Percentiles rank a stretch among this genome's conserved stretches.
Evolutionary conservation across 2,113 vertebrate species (phyloP).

Genomic region (Corvus cornix): DNA sequence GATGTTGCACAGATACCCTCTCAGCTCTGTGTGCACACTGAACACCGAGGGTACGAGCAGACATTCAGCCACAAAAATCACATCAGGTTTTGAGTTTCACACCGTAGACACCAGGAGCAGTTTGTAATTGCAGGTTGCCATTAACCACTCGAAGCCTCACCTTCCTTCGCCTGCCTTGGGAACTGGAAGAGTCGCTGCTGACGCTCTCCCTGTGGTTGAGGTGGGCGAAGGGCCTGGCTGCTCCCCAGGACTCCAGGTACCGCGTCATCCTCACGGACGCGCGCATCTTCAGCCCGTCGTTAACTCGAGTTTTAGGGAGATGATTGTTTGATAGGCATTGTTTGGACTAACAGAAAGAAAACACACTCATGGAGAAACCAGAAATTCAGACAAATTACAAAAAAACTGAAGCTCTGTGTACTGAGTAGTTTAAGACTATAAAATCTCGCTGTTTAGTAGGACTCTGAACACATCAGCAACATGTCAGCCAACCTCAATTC

Average conservation of each 20-base stretch:
- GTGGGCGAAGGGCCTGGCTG: conserved; percentile 93
- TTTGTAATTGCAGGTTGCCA: background rate
- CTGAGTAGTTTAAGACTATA: background rate
- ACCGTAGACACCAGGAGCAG: accelerated
- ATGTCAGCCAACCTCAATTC: background rate
- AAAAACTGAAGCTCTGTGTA: background rate
- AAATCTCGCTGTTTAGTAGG: background rate
- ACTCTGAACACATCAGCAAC: background rate
- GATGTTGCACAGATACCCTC: background rate
- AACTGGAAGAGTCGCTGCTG: conserved; percentile 75
- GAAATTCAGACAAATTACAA: background rate
- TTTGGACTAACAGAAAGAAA: conserved; percentile 78
- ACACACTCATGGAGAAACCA: background rate
- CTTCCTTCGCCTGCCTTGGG: conserved; percentile 80
- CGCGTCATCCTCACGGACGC: conserved; percentile 95
- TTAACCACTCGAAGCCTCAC: conserved; percentile 37
- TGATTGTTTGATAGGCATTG: conserved; percentile 75
- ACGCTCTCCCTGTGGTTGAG: conserved; percentile 89
- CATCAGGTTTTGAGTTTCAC: background rate
- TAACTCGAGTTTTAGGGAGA: conserved; percentile 80
- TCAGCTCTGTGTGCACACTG: background rate
- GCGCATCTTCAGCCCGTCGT: conserved; percentile 91
- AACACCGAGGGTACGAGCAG: background rate
- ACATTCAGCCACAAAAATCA: background rate
- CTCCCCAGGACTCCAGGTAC: conserved; percentile 97